phyloP scores from a whole-genome alignment of 2,888 invertebrate genomes.

The Drosophila falleni region DNA sequence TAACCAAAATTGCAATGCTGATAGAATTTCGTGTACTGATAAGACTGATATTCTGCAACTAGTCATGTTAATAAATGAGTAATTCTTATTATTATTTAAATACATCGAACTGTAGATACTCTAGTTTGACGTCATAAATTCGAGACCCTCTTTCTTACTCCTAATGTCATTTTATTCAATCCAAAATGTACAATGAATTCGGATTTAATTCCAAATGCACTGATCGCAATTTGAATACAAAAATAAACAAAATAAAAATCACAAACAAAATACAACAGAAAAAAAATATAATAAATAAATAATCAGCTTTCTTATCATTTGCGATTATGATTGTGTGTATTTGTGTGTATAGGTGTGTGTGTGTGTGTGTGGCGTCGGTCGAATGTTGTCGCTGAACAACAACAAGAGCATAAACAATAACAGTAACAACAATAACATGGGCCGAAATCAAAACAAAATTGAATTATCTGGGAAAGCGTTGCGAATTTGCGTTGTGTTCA shows the following conservation, averaged over 20 bases:
- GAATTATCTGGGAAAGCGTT: constrained; percentile 73
- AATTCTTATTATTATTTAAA: background rate
- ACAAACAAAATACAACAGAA: constrained; percentile 12
- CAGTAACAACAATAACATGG: constrained; percentile 24
- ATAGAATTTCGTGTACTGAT: background rate
- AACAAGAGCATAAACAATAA: constrained; percentile 27
- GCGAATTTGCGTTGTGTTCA: constrained; percentile 64
- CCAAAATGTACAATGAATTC: background rate
- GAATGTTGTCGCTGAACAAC: constrained; percentile 52
- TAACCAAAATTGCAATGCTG: background rate
- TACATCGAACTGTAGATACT: background rate
- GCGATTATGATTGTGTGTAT: constrained; percentile 46
- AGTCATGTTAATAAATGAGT: too few species aligned
- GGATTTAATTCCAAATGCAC: constrained; percentile 16
- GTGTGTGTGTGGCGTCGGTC: constrained; percentile 30
- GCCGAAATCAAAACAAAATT: constrained; percentile 72
- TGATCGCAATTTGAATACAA: constrained; percentile 39
- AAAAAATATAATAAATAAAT: constrained; percentile 31
- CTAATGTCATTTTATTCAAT: background rate
- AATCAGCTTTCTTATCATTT: constrained; percentile 51
- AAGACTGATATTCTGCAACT: background rate
- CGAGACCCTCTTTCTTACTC: background rate
- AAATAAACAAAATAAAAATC: constrained; percentile 34
- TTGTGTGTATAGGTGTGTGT: constrained; percentile 8
- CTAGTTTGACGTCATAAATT: background rate